Conservation (phyloP, 2,797 vertebrate genomes). For the Hippopotamyrus pictus region DNA sequence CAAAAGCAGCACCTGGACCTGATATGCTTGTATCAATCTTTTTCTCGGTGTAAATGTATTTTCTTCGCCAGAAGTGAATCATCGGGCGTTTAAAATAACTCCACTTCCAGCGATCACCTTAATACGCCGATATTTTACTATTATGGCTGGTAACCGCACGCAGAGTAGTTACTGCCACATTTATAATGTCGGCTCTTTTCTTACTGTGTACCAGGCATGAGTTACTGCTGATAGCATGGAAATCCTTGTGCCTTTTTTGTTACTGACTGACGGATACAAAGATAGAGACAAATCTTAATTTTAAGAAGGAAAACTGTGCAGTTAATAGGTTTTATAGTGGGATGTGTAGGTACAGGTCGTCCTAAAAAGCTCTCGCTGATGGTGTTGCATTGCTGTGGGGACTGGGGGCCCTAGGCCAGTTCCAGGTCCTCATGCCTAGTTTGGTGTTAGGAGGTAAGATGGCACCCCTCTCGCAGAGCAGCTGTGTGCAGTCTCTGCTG, state of each 20-base stretch:
- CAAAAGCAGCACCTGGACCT: conserved; percentile 7
- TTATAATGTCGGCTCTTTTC: conserved; percentile 38
- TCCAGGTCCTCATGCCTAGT: not conserved
- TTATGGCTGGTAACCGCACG: conserved; percentile 32
- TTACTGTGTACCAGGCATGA: conserved; percentile 29
- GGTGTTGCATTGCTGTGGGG: not conserved
- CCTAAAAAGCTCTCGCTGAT: not conserved
- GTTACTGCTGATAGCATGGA: conserved; percentile 35
- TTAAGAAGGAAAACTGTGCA: not conserved
- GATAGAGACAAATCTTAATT: not conserved
- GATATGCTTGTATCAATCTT: not conserved
- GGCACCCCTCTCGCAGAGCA: not conserved
- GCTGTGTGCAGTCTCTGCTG: not conserved
- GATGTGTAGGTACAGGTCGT: not conserved
- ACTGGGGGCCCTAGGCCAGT: not conserved
- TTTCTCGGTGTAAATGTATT: not conserved
- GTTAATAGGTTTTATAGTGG: not conserved
- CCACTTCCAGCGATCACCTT: conserved; percentile 3
- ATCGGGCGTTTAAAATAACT: conserved; percentile 7
- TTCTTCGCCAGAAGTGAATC: not conserved
- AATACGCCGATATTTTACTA: conserved; percentile 23
- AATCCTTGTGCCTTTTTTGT: not conserved
- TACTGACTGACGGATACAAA: not conserved
- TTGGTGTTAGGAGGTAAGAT: not conserved
- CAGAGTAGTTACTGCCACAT: conserved; percentile 25